Base-by-base conservation (phyloP, 2,113 vertebrate genomes). In the Prochilodus magdalenae region DNA sequence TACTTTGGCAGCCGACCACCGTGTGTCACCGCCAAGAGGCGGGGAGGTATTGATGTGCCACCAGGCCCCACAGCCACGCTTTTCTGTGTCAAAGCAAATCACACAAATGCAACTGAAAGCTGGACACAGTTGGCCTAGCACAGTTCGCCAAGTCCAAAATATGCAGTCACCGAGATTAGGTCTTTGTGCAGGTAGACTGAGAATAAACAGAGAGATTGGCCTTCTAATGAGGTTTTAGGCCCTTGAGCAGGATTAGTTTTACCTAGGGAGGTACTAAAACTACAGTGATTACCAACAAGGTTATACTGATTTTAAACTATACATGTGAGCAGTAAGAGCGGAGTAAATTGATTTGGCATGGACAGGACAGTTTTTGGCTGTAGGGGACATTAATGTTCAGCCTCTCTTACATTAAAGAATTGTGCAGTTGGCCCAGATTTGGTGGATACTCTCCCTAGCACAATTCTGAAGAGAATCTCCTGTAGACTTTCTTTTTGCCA, bases 21-120 rank as follows among this genome's bases (percentile, higher is more conserved):
- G 49, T 24, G 24, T 70, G 24, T 53, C 49, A 36, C 44, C 57
- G 47, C 40, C 55, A 70, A 80, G 33, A 80, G 79, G 18, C 27
- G 79, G 49, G 18, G 22, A 36, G 47, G 69, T 60, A 85, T 70
- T 69, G 44, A 74, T 55, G 53, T 82, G 36, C 51, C 65, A 78
- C 71, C 49, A 73, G 62, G 62, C 73, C 79, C 79, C 40, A 40
- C 80, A 80, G 75, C 66, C 53, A 57, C 33, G 36, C 16, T 67
- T 75, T 79, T 71, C 30, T 72, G 40, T 75, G 47, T 79, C 63
- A 70, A 75, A 86, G 66, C 30, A 44, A 69, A 69, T 75, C 51
- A 75, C 63, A 71, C 65, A 47, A 62, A 70, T 47, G 65, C 65
- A 81, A 40, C 30, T 69, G 26, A 83, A 36, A 53, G 57, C 67